Conservation (phyloP, 2,113 vertebrate species). For the Lamprologus sp. region DNA sequence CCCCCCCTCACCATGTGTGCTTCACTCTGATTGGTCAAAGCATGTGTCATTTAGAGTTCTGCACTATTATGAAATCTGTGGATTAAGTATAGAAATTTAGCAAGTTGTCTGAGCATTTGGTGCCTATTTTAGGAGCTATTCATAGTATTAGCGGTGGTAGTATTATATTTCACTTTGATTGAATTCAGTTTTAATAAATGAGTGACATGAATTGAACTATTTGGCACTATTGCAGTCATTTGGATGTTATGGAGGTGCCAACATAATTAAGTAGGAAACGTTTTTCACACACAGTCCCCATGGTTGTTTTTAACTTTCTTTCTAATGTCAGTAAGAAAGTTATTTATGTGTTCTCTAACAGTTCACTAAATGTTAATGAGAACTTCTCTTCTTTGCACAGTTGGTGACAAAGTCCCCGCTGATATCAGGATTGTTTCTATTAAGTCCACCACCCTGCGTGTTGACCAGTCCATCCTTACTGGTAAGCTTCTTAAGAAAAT, state of each 20-base stretch:
- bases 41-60: neutral
- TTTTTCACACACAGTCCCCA: neutral
- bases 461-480: constrained; percentile 90
- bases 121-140: neutral
- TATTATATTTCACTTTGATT: neutral
- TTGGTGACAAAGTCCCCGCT: constrained; percentile 92
- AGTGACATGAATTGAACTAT: neutral
- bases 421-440: constrained; percentile 87
- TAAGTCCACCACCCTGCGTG: constrained; percentile 88
- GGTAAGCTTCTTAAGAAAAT: constrained; percentile 6
- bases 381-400: constrained; percentile 48
- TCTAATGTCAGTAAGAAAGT: neutral
- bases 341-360: neutral
- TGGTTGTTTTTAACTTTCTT: neutral
- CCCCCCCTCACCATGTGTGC: neutral
- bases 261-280: neutral
- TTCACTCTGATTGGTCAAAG: neutral
- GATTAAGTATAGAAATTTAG: neutral
- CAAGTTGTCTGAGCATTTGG: neutral
- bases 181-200: neutral
- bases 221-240: neutral
- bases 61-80: neutral
- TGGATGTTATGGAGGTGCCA: neutral
- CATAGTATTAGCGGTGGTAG: neutral
- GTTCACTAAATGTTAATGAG: neutral